These are phyloP conservation scores for Actinia equina DNA, from an alignment of 64 coral and sea anemone genomes.

Conservation along the genomic window DNA sequence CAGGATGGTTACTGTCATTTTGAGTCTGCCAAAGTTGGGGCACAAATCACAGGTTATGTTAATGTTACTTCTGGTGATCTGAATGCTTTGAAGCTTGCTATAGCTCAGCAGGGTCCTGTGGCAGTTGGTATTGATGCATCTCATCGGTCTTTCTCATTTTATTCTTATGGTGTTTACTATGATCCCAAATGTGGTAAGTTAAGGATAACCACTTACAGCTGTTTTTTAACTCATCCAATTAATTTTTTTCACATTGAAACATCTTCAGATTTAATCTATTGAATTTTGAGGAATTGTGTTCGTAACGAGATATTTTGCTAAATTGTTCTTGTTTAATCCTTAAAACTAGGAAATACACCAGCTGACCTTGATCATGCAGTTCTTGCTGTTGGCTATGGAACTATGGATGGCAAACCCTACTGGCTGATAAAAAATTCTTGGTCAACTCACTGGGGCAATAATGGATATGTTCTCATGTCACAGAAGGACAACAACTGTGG, in stretches of 20 bases:
- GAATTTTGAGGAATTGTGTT: no score
- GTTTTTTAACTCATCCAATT: no score
- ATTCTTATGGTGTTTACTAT: slow-evolving; percentile 98
- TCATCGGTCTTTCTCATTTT: slow-evolving; percentile 91
- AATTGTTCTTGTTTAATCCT: slow-evolving; percentile 7
- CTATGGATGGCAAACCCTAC: slow-evolving; percentile 65
- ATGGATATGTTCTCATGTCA: slow-evolving; percentile 93
- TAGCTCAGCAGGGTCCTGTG: slow-evolving; percentile 76
- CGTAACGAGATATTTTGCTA: background rate
- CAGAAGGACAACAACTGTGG: slow-evolving; percentile 94
- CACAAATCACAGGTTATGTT: slow-evolving; percentile 73
- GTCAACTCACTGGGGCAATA: slow-evolving; percentile 97
- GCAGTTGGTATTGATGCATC: slow-evolving; percentile 97
- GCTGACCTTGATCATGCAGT: slow-evolving; percentile 89
- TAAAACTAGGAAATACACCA: slow-evolving; percentile 60
- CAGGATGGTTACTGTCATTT: slow-evolving; percentile 82
- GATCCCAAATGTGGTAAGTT: slow-evolving; percentile 92
- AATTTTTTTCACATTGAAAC: background rate
- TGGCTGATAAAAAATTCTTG: slow-evolving; percentile 98
- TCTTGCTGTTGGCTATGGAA: slow-evolving; percentile 93
- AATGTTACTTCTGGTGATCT: slow-evolving; percentile 84
- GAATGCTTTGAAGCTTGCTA: slow-evolving; percentile 80
- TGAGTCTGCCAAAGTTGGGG: slow-evolving; percentile 57
- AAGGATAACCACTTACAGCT: background rate
- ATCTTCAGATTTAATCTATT: background rate